Evolutionary conservation across 2,797 vertebrate genomes (phyloP).

Genomic region (Miichthys miiuy): DNA sequence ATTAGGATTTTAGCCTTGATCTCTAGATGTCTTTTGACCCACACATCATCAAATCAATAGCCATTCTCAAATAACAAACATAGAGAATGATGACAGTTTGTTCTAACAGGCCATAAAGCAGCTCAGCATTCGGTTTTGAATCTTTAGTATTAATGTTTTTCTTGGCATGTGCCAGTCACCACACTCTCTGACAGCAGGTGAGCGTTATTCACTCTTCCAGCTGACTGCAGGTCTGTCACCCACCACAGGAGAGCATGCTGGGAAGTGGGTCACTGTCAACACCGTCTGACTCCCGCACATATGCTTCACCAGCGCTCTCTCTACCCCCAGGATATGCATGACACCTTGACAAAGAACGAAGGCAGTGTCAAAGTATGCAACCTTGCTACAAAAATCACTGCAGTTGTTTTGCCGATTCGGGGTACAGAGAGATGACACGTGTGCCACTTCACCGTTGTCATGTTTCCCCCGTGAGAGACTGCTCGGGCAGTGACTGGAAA

Average conservation of each 20-base stretch:
- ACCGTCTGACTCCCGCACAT: conserved; percentile 57
- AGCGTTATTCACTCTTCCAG: conserved; percentile 48
- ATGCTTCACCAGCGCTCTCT: conserved; percentile 43
- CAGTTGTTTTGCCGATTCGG: conserved; percentile 1
- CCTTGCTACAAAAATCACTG: conserved; percentile 6
- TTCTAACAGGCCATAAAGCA: not conserved
- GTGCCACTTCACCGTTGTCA: conserved; percentile 4
- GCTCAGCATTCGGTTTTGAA: not conserved
- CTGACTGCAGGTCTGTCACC: conserved; percentile 67
- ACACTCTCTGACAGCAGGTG: conserved; percentile 55
- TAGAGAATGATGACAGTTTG: not conserved
- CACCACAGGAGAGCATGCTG: conserved; percentile 57
- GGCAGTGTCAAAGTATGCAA: conserved; percentile 35
- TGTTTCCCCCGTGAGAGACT: conserved; percentile 17
- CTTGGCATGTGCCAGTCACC: conserved; percentile 55
- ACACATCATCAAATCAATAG: not conserved
- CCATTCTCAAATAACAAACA: not conserved
- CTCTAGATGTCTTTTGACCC: not conserved
- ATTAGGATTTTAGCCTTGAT: not conserved
- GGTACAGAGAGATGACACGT: not conserved
- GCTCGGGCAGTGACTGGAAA: conserved; percentile 6
- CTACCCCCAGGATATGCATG: conserved; percentile 36
- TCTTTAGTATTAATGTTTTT: not conserved
- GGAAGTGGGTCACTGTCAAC: conserved; percentile 64
- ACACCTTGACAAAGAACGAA: conserved; percentile 45